phyloP scores from a whole-genome alignment of 2,888 invertebrate species.

The Drosophila trichaetosa region DNA sequence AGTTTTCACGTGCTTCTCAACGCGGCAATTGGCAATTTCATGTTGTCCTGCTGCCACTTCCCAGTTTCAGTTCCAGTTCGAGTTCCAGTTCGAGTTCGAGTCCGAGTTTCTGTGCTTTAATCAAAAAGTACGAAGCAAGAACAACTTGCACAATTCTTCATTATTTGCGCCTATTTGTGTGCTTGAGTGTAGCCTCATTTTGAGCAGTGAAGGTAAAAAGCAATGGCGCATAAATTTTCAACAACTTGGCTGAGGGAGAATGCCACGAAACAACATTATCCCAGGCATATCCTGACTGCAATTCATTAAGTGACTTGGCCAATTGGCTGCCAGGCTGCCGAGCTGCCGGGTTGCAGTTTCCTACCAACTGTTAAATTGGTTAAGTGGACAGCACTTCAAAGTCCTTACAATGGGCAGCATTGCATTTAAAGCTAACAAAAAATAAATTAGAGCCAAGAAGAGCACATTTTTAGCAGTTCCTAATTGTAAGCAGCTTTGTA shows the following conservation, averaged over 20 bases:
- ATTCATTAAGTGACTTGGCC: conserved; percentile 73
- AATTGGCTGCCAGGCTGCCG: conserved; percentile 68
- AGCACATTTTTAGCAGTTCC: too few relatives aligned
- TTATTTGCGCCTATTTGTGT: conserved; percentile 51
- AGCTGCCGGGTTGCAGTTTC: conserved; percentile 47
- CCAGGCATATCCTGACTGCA: conserved; percentile 52
- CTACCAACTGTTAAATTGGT: conserved; percentile 38
- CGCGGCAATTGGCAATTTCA: conserved; percentile 48
- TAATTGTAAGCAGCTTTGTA: background rate
- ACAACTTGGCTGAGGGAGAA: conserved; percentile 40
- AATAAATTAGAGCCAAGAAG: background rate
- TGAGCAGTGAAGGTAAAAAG: conserved; percentile 18
- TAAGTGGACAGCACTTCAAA: conserved; percentile 39
- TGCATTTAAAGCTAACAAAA: background rate
- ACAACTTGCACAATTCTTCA: conserved; percentile 54
- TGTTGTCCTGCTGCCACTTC: conserved; percentile 30
- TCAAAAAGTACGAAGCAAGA: conserved; percentile 44
- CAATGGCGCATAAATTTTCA: conserved; percentile 64
- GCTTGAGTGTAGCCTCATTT: conserved; percentile 26
- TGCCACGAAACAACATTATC: conserved; percentile 49
- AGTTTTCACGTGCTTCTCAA: conserved; percentile 65
- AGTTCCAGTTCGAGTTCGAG: conserved; percentile 11
- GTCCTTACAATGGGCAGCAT: conserved; percentile 28
- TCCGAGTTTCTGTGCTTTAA: conserved; percentile 31
- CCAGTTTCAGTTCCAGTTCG: background rate